phyloP scores from a whole-genome alignment of 2,888 invertebrate species.

The Drepana falcataria region DNA sequence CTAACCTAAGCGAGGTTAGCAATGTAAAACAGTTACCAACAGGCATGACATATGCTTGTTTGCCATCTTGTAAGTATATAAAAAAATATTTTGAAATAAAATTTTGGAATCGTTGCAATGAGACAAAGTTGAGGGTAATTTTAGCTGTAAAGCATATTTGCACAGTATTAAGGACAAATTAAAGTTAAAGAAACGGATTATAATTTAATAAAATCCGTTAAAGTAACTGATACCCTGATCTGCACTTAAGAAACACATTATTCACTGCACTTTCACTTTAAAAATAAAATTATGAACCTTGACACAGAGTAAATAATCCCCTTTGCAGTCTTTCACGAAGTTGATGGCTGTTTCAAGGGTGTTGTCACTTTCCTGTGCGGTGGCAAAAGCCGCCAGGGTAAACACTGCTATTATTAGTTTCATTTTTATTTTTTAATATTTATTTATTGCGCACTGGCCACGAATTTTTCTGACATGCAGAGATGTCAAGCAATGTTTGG shows the following conservation, averaged over 20 bases:
- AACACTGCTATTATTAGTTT: conserved; percentile 51
- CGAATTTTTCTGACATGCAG: conserved; percentile 58
- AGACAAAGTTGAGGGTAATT: too few relatives aligned
- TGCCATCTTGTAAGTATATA: too few relatives aligned
- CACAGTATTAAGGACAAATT: too few relatives aligned
- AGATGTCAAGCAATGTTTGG: conserved; percentile 70
- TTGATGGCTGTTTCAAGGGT: conserved; percentile 81
- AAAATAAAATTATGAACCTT: conserved; percentile 80
- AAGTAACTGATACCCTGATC: conserved; percentile 23
- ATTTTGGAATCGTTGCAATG: too few relatives aligned
- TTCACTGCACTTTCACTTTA: conserved; percentile 63
- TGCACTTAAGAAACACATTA: conserved; percentile 26
- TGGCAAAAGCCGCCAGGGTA: conserved; percentile 57
- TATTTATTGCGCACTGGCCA: conserved; percentile 21
- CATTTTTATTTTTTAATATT: conserved; percentile 45
- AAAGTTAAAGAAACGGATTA: too few relatives aligned
- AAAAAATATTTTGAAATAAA: too few relatives aligned
- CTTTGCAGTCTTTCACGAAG: conserved; percentile 84
- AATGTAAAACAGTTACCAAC: too few relatives aligned
- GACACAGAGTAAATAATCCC: conserved; percentile 83
- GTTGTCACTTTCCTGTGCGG: conserved; percentile 71
- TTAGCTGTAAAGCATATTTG: too few relatives aligned
- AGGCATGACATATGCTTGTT: too few relatives aligned
- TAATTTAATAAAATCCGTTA: conserved; percentile 10
- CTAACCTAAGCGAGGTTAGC: too few relatives aligned